Base-by-base conservation (phyloP, 2,888 invertebrate genomes). In the Onthophagus sagittarius region DNA sequence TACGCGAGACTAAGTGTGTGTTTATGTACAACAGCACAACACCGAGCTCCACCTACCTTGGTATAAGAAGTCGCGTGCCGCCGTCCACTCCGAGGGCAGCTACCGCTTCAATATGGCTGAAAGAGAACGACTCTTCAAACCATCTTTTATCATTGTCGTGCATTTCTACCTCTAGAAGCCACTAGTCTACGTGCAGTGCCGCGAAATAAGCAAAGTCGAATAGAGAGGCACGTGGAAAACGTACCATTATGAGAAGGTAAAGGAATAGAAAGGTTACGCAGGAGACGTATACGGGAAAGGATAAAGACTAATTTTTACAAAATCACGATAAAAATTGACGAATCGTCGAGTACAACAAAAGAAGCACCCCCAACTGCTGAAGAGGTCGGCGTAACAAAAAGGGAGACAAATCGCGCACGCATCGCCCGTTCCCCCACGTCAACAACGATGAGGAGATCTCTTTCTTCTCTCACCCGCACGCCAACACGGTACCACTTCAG, bases 91-190 rank as follows among this genome's bases (percentile, higher is more conserved):
- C 84, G 84, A 85, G 83, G 84, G 85, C 84, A 82, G 85, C 85
- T 82, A 83, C 82, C 79, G 84, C 85, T 83, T 86, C 85, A 84
- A 85, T 83, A 81, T 83, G 84, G 85, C 86, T 86, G 86, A 86
- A 86, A 86, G 85, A 86, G 85, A 86, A 85, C 83, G 84, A 84
- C 85, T 84, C 85, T 85, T 85, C 85, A 85, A 85, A 85, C 85
- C 84, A 84, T 81, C 81, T 77, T 77, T 83, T 82, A 82, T 82
- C 82, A 82, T 80, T 82, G 81, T 81, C 83, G 83, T 84, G 83
- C 84, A 83, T 78, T 82, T 82, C 82, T 83, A 83, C 81, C 81
- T 83, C 83, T 83, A 84, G 79, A 82, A 82, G 74, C 75, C 74
- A 75, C 75, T 75, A 79, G 78, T 77, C 80, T 77, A 79, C 79